These are phyloP conservation scores for Oryzias javanicus DNA, from an alignment of 2,113 vertebrate genomes.

Conservation along the genomic window DNA sequence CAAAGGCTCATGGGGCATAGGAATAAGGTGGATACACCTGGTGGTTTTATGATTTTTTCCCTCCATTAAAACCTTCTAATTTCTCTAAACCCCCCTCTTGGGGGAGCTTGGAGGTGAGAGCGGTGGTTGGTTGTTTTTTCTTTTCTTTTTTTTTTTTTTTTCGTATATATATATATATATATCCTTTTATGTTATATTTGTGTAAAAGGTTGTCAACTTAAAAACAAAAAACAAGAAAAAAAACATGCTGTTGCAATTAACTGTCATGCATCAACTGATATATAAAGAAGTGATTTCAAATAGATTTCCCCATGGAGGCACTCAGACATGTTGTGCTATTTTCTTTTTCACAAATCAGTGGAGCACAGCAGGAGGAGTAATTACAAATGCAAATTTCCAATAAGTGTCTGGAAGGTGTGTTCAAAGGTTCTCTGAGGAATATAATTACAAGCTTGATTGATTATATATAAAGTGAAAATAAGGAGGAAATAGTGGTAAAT, in stretches of 20 bases:
- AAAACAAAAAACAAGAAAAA: neutral
- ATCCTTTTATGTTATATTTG: neutral
- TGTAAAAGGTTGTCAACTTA: no score
- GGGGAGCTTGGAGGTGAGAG: no score
- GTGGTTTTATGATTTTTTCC: no score
- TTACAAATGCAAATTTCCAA: conserved; percentile 72
- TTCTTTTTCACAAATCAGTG: conserved; percentile 55
- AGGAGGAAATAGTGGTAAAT: conserved; percentile 61
- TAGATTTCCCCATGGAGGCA: conserved; percentile 51
- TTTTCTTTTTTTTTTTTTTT: no score
- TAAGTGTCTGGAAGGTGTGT: conserved; percentile 66
- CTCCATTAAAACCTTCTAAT: no score
- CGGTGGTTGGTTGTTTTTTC: no score
- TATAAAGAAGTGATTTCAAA: conserved; percentile 58
- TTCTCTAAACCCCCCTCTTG: no score
- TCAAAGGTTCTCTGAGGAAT: conserved; percentile 66
- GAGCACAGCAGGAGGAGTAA: conserved; percentile 55
- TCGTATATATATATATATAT: neutral
- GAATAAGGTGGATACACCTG: no score
- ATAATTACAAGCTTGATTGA: conserved; percentile 65
- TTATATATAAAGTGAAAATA: conserved; percentile 62
- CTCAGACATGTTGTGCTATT: conserved; percentile 68
- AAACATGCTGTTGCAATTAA: neutral
- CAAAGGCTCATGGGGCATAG: no score
- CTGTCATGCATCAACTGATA: conserved; percentile 59